Percentiles rank a stretch among this genome's conserved stretches.
These are phyloP conservation scores for Hyles vespertilio DNA, from an alignment of 1,140 invertebrate genomes.

Conservation along the genomic window DNA sequence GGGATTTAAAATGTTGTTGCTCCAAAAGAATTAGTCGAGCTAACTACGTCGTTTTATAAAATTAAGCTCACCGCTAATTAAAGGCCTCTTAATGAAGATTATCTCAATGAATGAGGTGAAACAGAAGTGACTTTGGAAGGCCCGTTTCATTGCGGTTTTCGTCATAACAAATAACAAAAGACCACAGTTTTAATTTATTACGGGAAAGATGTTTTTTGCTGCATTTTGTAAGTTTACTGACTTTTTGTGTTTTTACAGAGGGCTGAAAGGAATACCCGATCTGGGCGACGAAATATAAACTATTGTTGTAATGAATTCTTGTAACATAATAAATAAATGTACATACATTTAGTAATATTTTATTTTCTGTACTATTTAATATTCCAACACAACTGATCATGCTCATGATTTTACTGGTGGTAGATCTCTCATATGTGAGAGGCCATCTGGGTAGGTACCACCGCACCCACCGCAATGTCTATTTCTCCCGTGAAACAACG, in stretches of 20 bases:
- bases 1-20: not conserved
- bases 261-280: constrained; percentile 65
- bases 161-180: not conserved
- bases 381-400: too few relatives aligned
- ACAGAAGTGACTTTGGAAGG: not conserved
- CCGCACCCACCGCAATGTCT: too few relatives aligned
- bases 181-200: constrained; percentile 9
- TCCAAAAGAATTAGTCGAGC: not conserved
- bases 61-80: constrained; percentile 6
- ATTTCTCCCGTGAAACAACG: too few relatives aligned
- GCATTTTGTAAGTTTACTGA: not conserved
- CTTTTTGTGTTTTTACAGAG: constrained; percentile 37
- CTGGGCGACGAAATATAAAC: constrained; percentile 39
- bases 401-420: too few relatives aligned
- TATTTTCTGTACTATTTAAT: too few relatives aligned
- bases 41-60: not conserved
- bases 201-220: not conserved
- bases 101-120: constrained; percentile 4
- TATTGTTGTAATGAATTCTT: too few relatives aligned
- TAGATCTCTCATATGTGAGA: too few relatives aligned
- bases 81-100: constrained; percentile 4
- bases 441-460: too few relatives aligned
- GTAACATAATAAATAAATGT: too few relatives aligned
- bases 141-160: constrained; percentile 1
- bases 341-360: too few relatives aligned